Evolutionary conservation across 2,888 invertebrate species (phyloP).

Genomic region (Volucella inanis): DNA sequence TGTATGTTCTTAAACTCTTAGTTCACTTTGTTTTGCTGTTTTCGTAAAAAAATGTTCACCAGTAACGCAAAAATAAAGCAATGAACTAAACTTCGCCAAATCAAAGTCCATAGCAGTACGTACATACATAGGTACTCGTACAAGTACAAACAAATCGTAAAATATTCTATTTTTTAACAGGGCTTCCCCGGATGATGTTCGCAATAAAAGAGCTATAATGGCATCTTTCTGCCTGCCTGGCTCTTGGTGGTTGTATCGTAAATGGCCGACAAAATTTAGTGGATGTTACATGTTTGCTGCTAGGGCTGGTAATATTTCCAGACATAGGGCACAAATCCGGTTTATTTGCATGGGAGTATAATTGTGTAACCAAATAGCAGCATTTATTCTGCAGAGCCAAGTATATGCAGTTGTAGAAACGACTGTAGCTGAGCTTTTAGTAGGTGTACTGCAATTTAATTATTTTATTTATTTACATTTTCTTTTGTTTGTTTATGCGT

Average conservation of each 20-base stretch:
- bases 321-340: slow-evolving; percentile 39
- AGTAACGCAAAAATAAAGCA: too few species aligned
- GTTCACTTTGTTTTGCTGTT: too few species aligned
- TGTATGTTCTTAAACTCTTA: too few species aligned
- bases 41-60: too few species aligned
- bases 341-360: neutral
- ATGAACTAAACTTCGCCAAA: too few species aligned
- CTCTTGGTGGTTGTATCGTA: too few species aligned
- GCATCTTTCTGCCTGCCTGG: slow-evolving; percentile 12
- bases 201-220: slow-evolving; percentile 19
- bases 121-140: too few species aligned
- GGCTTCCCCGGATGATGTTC: slow-evolving; percentile 13
- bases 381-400: neutral
- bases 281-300: slow-evolving; percentile 6
- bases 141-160: too few species aligned
- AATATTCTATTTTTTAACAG: too few species aligned
- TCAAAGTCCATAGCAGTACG: too few species aligned
- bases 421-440: neutral
- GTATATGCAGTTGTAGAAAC: too few species aligned
- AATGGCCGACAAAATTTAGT: neutral
- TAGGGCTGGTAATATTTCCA: neutral
- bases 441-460: slow-evolving; percentile 57
- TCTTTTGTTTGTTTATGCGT: slow-evolving; percentile 36
- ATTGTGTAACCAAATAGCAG: neutral
- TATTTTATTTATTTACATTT: slow-evolving; percentile 60